phyloP scores from a whole-genome alignment of 1,140 invertebrate species.

The Drosophila melanogaster region DNA sequence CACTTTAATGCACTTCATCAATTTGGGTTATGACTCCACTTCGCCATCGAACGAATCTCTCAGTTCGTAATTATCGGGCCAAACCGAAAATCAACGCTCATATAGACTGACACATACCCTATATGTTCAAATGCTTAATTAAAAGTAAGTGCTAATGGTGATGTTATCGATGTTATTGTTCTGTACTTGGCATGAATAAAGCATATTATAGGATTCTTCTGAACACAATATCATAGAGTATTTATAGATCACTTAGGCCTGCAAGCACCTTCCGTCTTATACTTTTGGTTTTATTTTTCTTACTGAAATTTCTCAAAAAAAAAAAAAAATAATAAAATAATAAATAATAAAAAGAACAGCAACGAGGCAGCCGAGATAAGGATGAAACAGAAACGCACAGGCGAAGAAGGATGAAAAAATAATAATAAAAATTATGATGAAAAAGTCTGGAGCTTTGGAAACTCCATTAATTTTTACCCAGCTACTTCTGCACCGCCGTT shows the following conservation, averaged over 20 bases:
- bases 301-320: conserved; percentile 69
- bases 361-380: conserved; percentile 52
- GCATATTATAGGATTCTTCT: too few relatives aligned
- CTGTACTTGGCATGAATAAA: too few relatives aligned
- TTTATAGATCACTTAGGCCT: neutral
- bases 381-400: conserved; percentile 28
- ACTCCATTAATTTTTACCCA: conserved; percentile 78
- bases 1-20: conserved; percentile 79
- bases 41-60: conserved; percentile 43
- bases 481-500: conserved; percentile 40
- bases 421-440: conserved; percentile 78
- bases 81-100: neutral
- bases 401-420: conserved; percentile 46
- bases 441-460: conserved; percentile 67
- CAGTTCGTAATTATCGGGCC: conserved; percentile 54
- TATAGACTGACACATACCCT: conserved; percentile 1
- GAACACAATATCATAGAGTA: conserved; percentile 4
- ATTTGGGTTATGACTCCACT: conserved; percentile 69
- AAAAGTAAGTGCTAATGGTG: neutral
- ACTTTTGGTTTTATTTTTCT: conserved; percentile 16
- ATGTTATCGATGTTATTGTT: neutral
- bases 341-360: conserved; percentile 60
- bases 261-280: too few relatives aligned
- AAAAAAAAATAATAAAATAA: too few relatives aligned
- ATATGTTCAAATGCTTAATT: neutral